Base-by-base conservation (phyloP, 2,113 vertebrate species). In the Tychaedon coryphoeus region DNA sequence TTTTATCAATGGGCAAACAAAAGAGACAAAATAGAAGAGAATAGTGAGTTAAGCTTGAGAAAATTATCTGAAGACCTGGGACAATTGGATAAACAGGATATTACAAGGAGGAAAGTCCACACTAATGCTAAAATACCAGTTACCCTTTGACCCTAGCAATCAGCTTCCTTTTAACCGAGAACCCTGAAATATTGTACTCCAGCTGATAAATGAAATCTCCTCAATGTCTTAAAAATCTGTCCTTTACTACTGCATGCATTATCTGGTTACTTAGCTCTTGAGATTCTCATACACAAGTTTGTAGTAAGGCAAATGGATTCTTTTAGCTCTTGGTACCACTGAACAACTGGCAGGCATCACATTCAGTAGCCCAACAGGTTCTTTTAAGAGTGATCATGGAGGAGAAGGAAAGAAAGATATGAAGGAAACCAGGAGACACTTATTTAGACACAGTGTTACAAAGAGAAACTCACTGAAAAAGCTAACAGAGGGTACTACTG, bases 291-390 rank as follows among this genome's bases (percentile, higher is more conserved):
- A 15, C 0, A 4, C 29, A 67, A n/a, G 53, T 60, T 51, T 56
- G 28, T 17, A 51, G 23, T 10, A 50, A 8, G 53, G 48, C 57
- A 91, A 75, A 81, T 5, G 6, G 43, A 81, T 72, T 67, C 31
- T 78, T 88, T 34, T 10, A 51, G 38, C 38, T 92, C 29, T 6
- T 8, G 40, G 12, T 45, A 62, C 54, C 51, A 54, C 33, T 13
- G 53, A 75, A 34, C 14, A 76, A 71, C 31, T 58, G 60, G 43
- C 38, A 91, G 61, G 29, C 19, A 65, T 9, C 51, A 43, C 19
- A 62, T 23, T 33, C 34, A 74, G 40, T 9, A 58, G 45, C 15
- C 28, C 0, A 0, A 64, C 15, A 71, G 19, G 10, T 16, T 70
- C 51, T 81, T 70, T 74, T 43, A 73, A 34, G 33, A 74, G 31